phyloP scores from a whole-genome alignment of 2,797 vertebrate species.

The Falco peregrinus region DNA sequence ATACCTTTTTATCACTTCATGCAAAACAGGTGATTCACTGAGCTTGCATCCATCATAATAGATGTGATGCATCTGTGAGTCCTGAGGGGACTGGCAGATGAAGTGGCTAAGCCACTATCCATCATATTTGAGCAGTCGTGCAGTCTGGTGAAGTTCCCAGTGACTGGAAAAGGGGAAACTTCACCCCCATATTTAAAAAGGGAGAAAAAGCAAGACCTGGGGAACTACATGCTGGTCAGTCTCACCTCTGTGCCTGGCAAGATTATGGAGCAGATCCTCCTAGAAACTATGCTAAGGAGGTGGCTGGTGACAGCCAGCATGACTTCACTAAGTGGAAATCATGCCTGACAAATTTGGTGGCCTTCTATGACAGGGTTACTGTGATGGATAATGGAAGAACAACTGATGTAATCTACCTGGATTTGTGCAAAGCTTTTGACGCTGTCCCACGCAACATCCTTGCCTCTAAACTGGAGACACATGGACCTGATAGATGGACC shows the following conservation, averaged over 20 bases:
- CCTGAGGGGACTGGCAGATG: background rate
- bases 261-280: background rate
- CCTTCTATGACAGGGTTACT: too few relatives aligned
- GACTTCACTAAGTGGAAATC: too few relatives aligned
- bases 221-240: background rate
- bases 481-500: too few relatives aligned
- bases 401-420: too few relatives aligned
- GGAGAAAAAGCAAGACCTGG: too few relatives aligned
- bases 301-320: too few relatives aligned
- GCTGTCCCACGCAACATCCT: too few relatives aligned
- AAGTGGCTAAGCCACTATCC: background rate
- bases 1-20: background rate
- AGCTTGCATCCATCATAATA: background rate
- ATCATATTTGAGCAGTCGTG: background rate
- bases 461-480: too few relatives aligned
- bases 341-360: too few relatives aligned
- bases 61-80: background rate
- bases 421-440: too few relatives aligned
- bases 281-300: too few relatives aligned
- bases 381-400: too few relatives aligned
- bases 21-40: background rate
- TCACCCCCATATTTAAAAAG: background rate
- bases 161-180: background rate
- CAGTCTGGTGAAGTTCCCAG: background rate
- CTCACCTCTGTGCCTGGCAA: background rate